A percentile compares a stretch with the other conserved stretches of the same genome.
Conservation (phyloP, 1,140 invertebrate genomes). For the Leptinotarsa defecta region DNA sequence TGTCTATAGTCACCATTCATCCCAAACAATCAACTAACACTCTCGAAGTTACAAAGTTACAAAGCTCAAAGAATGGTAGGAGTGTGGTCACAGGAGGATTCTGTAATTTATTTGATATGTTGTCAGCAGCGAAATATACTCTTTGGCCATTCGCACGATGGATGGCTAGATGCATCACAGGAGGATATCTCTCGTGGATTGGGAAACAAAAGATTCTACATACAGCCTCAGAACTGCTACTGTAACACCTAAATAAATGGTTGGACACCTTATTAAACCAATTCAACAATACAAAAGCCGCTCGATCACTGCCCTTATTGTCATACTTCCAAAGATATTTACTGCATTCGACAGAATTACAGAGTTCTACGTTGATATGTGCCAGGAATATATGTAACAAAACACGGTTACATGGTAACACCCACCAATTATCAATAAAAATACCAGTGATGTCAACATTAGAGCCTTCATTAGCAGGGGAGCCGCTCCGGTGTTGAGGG, state of each 20-base stretch:
- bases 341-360: background rate
- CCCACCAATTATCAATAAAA: too few species aligned
- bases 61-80: background rate
- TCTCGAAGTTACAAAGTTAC: constrained; percentile 36
- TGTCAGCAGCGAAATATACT: constrained; percentile 21
- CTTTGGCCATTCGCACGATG: constrained; percentile 34
- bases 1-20: constrained; percentile 40
- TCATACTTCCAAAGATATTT: constrained; percentile 38
- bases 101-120: too few species aligned
- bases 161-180: too few species aligned
- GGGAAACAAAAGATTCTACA: constrained; percentile 54
- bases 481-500: too few species aligned
- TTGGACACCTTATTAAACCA: constrained; percentile 37
- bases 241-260: constrained; percentile 48
- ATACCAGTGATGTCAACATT: too few species aligned
- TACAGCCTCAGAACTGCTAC: constrained; percentile 52
- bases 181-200: constrained; percentile 52
- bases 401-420: too few species aligned
- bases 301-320: constrained; percentile 46
- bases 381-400: too few species aligned
- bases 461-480: too few species aligned
- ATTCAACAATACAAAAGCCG: constrained; percentile 31
- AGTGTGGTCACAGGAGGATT: too few species aligned
- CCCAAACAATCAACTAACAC: constrained; percentile 47
- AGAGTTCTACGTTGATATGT: background rate